Base-by-base conservation (phyloP, 2,113 vertebrate genomes). In the Tringa solitaria region DNA sequence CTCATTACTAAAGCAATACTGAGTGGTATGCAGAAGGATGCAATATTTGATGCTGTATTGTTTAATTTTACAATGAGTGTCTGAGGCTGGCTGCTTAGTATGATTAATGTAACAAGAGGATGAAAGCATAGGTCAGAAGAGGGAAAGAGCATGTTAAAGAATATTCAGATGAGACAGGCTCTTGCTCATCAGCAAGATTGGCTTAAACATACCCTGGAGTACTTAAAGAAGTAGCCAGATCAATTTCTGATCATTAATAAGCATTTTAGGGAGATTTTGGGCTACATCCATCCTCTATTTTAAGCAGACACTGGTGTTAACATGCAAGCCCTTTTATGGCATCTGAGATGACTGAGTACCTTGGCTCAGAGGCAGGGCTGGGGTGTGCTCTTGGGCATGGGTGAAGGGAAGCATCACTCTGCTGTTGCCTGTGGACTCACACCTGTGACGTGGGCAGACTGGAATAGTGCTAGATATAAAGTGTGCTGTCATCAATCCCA, bases 81-180 rank as follows among this genome's bases (percentile, higher is more conserved):
- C 32, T 93, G 74, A 85, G 53, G 68, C 35, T 82, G 35, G 39
- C 84, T 91, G 67, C 51, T 90, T 82, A 70, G 75, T 65, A 45
- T 41, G 45, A 87, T 89, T 87, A 87, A 68, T 75, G 14, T 59
- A 81, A 59, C 2, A 27, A 85, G n/a, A 77, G 32, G 28, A 67
- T 92, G 73, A 92, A 95, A 89, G n/a, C 68, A 84, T 21, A 74
- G 60, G 51, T 90, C 54, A 74, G 72, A 89, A 87, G 41, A 90
- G 75, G 15, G 54, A 74, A 75, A 90, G 23, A 63, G 15, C 17
- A 24, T 65, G 32, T 65, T 88, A 77, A 89, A 77, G 73, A 84
- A 21, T 84, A 77, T 90, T 87, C 63, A 67, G 21, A 57, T 77
- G 69, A 90, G 63, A 68, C 30, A 84, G 56, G 14, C 67, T 65